Base-by-base conservation (phyloP, 1,140 invertebrate genomes). In the Drosophila bipectinata region DNA sequence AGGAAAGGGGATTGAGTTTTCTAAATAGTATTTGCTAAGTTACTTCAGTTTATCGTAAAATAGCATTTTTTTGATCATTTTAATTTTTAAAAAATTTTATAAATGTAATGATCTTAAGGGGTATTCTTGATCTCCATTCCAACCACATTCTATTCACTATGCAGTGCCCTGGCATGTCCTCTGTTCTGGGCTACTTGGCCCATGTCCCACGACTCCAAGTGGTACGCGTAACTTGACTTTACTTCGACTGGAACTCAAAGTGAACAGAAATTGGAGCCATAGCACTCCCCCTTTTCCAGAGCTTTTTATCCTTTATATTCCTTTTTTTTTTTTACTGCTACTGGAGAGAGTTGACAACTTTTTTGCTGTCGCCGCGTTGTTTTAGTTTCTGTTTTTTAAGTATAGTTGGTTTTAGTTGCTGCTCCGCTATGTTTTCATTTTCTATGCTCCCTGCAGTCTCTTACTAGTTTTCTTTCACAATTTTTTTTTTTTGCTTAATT, bases 381-480 rank as follows among this genome's bases (percentile, higher is more conserved):
- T 84, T 84, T 87, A 87, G 81, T 74, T 87, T 77, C 63, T 58
- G 58, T 79, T 80, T 79, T 84, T 84, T 77, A 82, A 82, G 79
- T 82, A 80, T 82, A 82, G 79, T 82, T 82, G 62, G 79, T 82
- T 82, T 78, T 82, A 77, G 73, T 81, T 67, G 63, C 51, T 63
- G 59, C 63, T 55, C 18, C 63, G 73, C 64, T 66, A 71, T 72
- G 77, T 68, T 79, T 64, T 82, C 53, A 57, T 67, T 55, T 68
- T 59, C 51, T 56, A 26, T 28, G 8, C 6, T 51, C 30, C 8
- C 12, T 56, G 21, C 57, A 34, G 28, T 10, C 48, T 45, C 14
- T 26, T 30, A 48, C 18, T 54, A 5, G 10, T 15, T 44, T 53
- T 41, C 53, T 68, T 60, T 56, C 12, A 37, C 12, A 44, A 21